Evolutionary conservation across 2,888 invertebrate genomes (phyloP).

Genomic region (Lottia gigantea): DNA sequence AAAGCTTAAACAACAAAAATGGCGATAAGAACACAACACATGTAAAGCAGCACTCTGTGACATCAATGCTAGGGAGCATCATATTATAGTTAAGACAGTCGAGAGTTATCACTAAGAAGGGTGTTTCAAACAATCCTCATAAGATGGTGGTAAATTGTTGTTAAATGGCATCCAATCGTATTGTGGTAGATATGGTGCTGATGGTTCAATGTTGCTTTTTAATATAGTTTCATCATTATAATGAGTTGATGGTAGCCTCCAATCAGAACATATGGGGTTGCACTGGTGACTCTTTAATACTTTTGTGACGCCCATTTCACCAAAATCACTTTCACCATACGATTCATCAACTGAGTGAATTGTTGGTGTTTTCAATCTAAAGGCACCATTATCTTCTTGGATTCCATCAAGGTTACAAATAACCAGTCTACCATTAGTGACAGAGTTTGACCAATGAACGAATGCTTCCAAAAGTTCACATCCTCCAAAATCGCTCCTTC

Average conservation of each 20-base stretch:
- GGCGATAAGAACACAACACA: too few species aligned
- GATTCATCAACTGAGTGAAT: not conserved
- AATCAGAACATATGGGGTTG: not conserved
- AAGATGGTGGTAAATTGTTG: too few species aligned
- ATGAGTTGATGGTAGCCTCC: not conserved
- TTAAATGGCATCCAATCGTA: too few species aligned
- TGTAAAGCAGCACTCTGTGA: too few species aligned
- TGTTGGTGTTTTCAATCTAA: not conserved
- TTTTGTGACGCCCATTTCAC: not conserved
- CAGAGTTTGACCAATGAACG: not conserved
- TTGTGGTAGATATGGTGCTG: not conserved
- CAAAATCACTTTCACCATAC: not conserved
- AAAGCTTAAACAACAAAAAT: too few species aligned
- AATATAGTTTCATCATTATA: not conserved
- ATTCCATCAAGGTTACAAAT: not conserved
- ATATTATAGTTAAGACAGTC: too few species aligned
- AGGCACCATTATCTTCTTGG: not conserved
- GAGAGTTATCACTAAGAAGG: too few species aligned
- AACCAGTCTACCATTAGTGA: not conserved
- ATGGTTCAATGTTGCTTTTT: not conserved
- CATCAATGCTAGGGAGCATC: too few species aligned
- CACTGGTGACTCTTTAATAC: not conserved
- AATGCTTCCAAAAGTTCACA: not conserved
- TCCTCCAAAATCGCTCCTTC: not conserved
- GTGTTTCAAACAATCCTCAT: too few species aligned